phyloP scores from a whole-genome alignment of 1,140 invertebrate species.

The Aphis craccivora region DNA sequence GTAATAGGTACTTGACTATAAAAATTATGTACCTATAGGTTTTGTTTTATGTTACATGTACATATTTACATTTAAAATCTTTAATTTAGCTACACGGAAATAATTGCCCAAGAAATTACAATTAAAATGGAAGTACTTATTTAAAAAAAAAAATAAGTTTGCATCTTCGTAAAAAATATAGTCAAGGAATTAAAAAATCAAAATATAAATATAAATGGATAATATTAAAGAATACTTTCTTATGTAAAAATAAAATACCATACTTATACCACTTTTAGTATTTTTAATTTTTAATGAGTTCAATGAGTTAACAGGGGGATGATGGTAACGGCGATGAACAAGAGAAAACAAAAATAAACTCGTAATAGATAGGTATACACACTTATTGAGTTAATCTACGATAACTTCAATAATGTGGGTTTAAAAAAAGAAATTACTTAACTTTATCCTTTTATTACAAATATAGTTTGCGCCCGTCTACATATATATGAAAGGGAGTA shows the following conservation, averaged over 20 bases:
- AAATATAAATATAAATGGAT: background rate
- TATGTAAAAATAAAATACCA: background rate
- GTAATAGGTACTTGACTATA: background rate
- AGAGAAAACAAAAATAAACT: background rate
- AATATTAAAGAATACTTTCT: too few species aligned
- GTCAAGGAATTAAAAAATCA: background rate
- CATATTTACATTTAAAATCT: background rate
- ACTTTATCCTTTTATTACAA: background rate
- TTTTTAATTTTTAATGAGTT: background rate
- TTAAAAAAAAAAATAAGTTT: background rate
- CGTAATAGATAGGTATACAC: background rate
- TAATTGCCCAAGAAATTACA: background rate
- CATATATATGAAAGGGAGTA: background rate
- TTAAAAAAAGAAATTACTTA: conserved; percentile 31
- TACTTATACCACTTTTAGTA: background rate
- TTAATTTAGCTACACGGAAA: background rate
- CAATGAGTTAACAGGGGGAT: background rate
- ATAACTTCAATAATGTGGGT: background rate
- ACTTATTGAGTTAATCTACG: background rate
- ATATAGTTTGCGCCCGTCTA: background rate
- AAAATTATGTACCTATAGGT: too few species aligned
- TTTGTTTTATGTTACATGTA: too few species aligned
- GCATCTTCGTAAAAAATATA: background rate
- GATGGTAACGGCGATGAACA: background rate
- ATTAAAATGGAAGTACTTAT: background rate